Percentiles rank a stretch among this genome's conserved stretches.
Conservation (phyloP, 1,140 invertebrate species). For the Bombus fervidus region DNA sequence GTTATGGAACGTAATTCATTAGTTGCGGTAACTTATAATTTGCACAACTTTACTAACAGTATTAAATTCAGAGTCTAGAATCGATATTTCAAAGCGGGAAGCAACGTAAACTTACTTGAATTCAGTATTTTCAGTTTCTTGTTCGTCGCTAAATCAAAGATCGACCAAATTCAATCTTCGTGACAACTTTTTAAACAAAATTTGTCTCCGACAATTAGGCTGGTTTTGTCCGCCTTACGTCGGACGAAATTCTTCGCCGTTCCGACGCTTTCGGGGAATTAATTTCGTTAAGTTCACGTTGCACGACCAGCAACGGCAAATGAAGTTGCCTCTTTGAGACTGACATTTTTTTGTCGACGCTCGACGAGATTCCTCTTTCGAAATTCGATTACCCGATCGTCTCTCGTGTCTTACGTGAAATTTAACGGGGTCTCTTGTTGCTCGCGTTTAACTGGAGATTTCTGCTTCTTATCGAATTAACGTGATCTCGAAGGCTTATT, state of each 20-base stretch:
- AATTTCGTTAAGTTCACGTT: constrained; percentile 10
- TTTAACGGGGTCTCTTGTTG: background rate
- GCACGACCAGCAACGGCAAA: background rate
- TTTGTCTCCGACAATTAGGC: background rate
- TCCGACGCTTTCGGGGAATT: background rate
- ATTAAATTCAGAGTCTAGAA: background rate
- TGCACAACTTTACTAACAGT: background rate
- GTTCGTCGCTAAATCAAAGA: background rate
- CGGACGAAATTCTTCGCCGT: background rate
- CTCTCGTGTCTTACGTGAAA: constrained; percentile 1
- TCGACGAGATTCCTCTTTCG: background rate
- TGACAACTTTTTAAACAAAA: background rate
- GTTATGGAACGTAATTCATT: too few relatives aligned
- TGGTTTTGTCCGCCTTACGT: too few relatives aligned
- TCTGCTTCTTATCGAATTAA: background rate
- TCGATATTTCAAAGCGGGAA: background rate
- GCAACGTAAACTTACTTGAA: background rate
- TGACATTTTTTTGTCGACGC: background rate
- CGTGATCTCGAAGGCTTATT: too few relatives aligned
- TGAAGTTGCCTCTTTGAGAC: background rate
- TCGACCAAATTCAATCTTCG: constrained; percentile 35
- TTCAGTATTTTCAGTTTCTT: background rate
- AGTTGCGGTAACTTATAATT: too few relatives aligned
- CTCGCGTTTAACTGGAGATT: background rate
- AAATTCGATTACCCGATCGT: background rate